phyloP scores from a whole-genome alignment of 53 echinoderm and acorn worm species.

The Henricia sp. region DNA sequence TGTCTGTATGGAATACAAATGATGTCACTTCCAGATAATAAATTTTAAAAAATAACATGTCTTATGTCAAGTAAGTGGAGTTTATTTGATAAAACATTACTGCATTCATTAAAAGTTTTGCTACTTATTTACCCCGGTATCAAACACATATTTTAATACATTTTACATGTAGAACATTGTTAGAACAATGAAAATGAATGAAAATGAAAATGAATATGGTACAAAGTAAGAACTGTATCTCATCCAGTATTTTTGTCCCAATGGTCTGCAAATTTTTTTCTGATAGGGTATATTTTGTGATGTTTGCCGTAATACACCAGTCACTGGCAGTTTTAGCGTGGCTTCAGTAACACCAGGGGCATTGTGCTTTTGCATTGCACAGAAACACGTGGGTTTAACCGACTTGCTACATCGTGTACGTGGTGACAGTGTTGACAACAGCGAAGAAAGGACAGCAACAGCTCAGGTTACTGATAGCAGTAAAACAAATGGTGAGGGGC shows the following conservation, averaged over 20 bases:
- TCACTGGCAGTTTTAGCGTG: too few species aligned
- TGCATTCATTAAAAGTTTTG: background rate
- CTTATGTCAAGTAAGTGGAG: slow-evolving; percentile 2
- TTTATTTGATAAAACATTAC: slow-evolving; percentile 15
- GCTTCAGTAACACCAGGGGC: too few species aligned
- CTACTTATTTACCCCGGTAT: slow-evolving; percentile 20
- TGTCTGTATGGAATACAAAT: background rate
- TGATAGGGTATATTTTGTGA: too few species aligned
- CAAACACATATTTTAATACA: slow-evolving; percentile 2
- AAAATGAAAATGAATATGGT: slow-evolving; percentile 7
- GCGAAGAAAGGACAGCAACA: too few species aligned
- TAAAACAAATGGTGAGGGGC: too few species aligned
- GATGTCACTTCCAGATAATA: background rate
- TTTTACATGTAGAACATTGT: slow-evolving; percentile 1
- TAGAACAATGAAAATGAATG: slow-evolving; percentile 5
- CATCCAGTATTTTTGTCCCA: slow-evolving; percentile 10
- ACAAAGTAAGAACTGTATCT: slow-evolving; percentile 7
- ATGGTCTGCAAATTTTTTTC: background rate
- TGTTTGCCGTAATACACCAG: too few species aligned
- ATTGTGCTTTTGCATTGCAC: too few species aligned
- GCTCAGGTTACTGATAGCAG: too few species aligned
- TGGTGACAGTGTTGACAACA: too few species aligned
- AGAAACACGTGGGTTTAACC: too few species aligned
- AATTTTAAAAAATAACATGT: background rate
- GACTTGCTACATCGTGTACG: too few species aligned